Conservation (phyloP, 2,888 invertebrate genomes). For the Nysson spinosus region DNA sequence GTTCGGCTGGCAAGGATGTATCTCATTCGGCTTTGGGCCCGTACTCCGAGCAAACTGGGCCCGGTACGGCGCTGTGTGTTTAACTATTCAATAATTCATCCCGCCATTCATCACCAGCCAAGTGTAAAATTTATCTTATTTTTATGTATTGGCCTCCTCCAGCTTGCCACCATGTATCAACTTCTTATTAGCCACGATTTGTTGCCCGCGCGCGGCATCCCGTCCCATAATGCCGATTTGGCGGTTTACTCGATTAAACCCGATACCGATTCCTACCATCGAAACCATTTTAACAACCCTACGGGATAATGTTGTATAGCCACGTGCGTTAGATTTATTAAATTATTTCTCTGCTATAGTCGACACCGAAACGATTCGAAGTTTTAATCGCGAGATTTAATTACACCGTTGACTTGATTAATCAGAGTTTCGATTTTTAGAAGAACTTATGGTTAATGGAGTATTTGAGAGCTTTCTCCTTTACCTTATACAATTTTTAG, state of each 20-base stretch:
- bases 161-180: constrained; percentile 68
- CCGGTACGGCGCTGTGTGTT: constrained; percentile 68
- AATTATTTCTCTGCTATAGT: neutral
- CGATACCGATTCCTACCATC: constrained; percentile 9
- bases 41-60: constrained; percentile 25
- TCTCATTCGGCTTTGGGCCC: constrained; percentile 48
- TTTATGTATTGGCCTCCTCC: constrained; percentile 72
- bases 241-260: constrained; percentile 31
- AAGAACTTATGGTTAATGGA: too few species aligned
- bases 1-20: constrained; percentile 45
- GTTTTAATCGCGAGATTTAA: too few species aligned
- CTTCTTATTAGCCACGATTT: constrained; percentile 72
- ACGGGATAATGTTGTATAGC: neutral
- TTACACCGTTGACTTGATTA: too few species aligned
- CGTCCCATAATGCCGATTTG: constrained; percentile 41
- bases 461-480: too few species aligned
- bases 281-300: constrained; percentile 17
- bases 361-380: too few species aligned
- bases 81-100: constrained; percentile 74
- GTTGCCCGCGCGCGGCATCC: constrained; percentile 65
- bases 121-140: constrained; percentile 73
- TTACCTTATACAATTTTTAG: too few species aligned
- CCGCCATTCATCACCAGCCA: constrained; percentile 72
- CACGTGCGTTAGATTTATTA: neutral
- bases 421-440: too few species aligned